Evolutionary conservation across 2,113 vertebrate species (phyloP).

Genomic region (Trochalopteron elliotii): DNA sequence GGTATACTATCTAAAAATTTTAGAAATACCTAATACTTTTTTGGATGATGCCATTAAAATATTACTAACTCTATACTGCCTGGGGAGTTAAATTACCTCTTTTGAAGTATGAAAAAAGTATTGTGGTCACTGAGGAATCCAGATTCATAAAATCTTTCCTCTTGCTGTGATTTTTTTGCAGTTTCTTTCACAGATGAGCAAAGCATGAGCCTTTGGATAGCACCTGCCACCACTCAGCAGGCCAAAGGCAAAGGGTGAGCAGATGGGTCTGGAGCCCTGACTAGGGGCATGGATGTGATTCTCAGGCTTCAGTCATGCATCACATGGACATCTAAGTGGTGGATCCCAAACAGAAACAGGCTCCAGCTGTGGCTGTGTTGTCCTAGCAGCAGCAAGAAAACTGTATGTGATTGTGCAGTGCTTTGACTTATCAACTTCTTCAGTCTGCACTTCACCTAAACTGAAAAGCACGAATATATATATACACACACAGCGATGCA

Average conservation of each 20-base stretch:
- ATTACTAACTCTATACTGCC: neutral
- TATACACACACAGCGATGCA: rapidly evolving
- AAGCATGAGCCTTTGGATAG: neutral
- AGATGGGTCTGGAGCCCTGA: rapidly evolving
- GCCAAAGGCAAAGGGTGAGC: rapidly evolving
- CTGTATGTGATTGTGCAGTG: neutral
- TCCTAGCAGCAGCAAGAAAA: neutral
- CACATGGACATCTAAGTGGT: neutral
- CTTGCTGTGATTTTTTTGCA: neutral
- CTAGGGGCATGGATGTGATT: neutral
- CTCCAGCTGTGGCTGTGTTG: neutral
- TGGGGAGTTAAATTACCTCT: neutral
- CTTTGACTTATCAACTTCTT: neutral
- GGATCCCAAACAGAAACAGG: neutral
- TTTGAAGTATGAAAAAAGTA: neutral
- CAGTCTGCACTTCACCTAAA: neutral
- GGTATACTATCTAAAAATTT: neutral
- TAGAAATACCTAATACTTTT: neutral
- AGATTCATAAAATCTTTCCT: neutral
- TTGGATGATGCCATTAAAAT: neutral
- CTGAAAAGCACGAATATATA: neutral
- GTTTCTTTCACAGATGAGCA: neutral
- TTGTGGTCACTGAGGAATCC: neutral
- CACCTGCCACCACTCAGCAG: rapidly evolving
- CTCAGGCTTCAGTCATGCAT: rapidly evolving